Evolutionary conservation across 2,797 vertebrate genomes (phyloP), one percentile per base, ranked within the genome.

Genomic region (Crax fasciolata): DNA sequence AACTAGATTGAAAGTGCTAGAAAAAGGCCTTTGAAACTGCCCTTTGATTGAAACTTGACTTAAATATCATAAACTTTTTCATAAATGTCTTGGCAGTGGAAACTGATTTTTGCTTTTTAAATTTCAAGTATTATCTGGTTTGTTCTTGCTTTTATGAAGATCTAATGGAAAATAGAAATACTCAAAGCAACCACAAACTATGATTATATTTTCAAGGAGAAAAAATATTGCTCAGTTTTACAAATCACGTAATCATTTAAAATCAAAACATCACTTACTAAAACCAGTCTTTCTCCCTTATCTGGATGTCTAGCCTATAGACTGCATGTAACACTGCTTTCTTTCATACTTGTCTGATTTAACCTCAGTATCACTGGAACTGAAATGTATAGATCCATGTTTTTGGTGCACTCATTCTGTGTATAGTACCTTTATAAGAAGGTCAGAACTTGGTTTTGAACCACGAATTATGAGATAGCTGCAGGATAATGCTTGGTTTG

Each of bases 271-370:
- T 14, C 5, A 27, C 21, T 32, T 9, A n/a, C 12, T 76, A 30
- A 5, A 86, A 13, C 11, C 4, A 32, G 48, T 14, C 4, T 70
- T 83, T 30, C 27, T 8, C 35, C 8, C 10, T 23, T 1, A 5
- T 11, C 3, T 62, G 25, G 49, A 9, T 78, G 4, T 14, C 28
- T 12, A 21, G 11, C 5, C 30, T 52, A 58, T 63, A 73, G 57
- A 3, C 16, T 89, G 4, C 43, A 84, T 16, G 35, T 30, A 44
- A 7, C 19, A 9, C 10, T 35, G 13, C 11, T 44, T 73, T 71
- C 41, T 35, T 62, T 84, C 1, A 0, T 9, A 13, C 8, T 25
- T 38, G 13, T 39, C n/a, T 44, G n/a, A 39, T 9, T 9, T 0
- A 2, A 82, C 10, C 6, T 4, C 8, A n/a, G 1, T 28, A 61